Percentiles rank a stretch among this genome's conserved stretches.
These are phyloP conservation scores for Ardeotis arabs DNA, from an alignment of 2,113 vertebrate genomes.

Conservation along the genomic window DNA sequence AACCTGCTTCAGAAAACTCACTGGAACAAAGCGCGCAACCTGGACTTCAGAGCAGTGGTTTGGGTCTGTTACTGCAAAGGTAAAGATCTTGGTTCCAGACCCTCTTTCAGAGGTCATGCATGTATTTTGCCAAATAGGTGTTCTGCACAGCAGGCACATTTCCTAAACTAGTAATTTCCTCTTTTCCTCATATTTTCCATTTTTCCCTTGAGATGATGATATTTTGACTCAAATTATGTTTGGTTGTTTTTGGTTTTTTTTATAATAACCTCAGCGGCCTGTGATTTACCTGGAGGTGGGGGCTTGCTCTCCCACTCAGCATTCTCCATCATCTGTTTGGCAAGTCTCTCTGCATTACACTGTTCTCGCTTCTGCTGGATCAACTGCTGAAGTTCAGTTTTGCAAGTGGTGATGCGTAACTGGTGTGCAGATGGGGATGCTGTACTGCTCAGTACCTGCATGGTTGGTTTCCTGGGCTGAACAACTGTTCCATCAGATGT, in stretches of 20 bases:
- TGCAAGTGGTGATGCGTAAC: slow-evolving; percentile 91
- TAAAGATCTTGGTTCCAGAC: background rate
- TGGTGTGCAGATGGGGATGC: slow-evolving; percentile 82
- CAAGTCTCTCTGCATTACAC: slow-evolving; percentile 91
- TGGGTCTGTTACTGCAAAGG: background rate
- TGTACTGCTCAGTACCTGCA: slow-evolving; percentile 79
- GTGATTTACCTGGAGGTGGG: slow-evolving; percentile 86
- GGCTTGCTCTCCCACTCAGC: slow-evolving; percentile 97
- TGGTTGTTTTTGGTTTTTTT: background rate
- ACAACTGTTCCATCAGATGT: slow-evolving; percentile 74
- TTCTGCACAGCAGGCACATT: background rate
- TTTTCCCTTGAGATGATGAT: background rate
- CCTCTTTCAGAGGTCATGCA: background rate
- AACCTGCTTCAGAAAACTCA: background rate
- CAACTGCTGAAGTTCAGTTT: slow-evolving; percentile 92
- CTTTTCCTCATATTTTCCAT: background rate
- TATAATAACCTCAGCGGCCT: background rate
- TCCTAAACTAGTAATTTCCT: background rate
- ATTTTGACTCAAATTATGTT: background rate
- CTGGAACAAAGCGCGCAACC: background rate
- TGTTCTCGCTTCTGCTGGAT: slow-evolving; percentile 96
- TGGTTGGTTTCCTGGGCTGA: slow-evolving; percentile 78
- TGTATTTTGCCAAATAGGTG: background rate
- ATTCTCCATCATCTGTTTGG: slow-evolving; percentile 97
- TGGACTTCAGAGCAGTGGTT: background rate